phyloP scores from a whole-genome alignment of 2,888 invertebrate genomes.

The Tetranychus truncatus region DNA sequence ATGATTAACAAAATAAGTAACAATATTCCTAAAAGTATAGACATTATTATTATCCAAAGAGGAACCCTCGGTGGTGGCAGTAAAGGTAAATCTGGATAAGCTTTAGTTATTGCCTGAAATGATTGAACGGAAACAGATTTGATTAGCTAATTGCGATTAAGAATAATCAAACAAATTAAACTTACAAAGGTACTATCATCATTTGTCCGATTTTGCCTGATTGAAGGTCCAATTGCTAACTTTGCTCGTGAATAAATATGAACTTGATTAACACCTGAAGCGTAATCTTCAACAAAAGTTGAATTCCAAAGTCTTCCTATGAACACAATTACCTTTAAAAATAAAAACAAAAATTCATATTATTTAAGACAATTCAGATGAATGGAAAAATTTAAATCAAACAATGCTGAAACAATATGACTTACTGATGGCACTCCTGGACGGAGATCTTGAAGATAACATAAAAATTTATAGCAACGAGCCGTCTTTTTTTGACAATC shows the following conservation, averaged over 20 bases:
- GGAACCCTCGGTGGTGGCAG: slow-evolving; percentile 54
- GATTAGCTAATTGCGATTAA: slow-evolving; percentile 22
- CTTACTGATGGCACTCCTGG: slow-evolving; percentile 47
- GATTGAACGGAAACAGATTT: slow-evolving; percentile 38
- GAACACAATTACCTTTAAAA: slow-evolving; percentile 44
- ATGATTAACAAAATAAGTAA: slow-evolving; percentile 59
- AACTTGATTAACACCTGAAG: slow-evolving; percentile 55
- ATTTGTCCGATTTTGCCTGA: slow-evolving; percentile 29
- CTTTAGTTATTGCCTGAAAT: slow-evolving; percentile 46
- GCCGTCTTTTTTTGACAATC: slow-evolving; percentile 37
- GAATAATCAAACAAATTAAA: slow-evolving; percentile 11
- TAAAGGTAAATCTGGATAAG: slow-evolving; percentile 60
- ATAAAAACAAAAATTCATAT: background rate
- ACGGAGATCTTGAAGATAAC: slow-evolving; percentile 57
- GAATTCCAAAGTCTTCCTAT: slow-evolving; percentile 81
- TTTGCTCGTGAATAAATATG: slow-evolving; percentile 58
- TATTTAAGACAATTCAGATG: background rate
- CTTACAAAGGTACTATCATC: slow-evolving; percentile 29
- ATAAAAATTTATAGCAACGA: slow-evolving; percentile 66
- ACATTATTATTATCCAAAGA: slow-evolving; percentile 62
- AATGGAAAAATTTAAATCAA: background rate
- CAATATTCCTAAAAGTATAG: slow-evolving; percentile 62
- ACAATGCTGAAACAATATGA: background rate
- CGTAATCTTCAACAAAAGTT: slow-evolving; percentile 71
- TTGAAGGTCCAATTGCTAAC: slow-evolving; percentile 37